These are phyloP conservation scores for Drosophila ananassae DNA, from an alignment of 1,140 invertebrate genomes.

Conservation along the genomic window DNA sequence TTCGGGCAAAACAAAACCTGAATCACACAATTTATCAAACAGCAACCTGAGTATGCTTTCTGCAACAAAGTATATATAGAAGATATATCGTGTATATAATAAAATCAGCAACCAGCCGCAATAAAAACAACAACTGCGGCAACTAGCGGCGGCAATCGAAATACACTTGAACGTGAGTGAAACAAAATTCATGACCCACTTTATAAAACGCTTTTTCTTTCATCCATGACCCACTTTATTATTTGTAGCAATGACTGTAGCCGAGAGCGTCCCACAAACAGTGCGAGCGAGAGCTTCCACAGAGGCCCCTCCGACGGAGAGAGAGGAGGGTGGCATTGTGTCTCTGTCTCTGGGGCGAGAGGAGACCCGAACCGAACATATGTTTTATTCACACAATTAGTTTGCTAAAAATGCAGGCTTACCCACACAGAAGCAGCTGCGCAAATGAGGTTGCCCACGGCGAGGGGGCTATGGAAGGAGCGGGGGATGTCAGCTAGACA, in stretches of 20 bases:
- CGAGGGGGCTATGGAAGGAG: too few relatives aligned
- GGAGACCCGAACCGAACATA: slow-evolving; percentile 54
- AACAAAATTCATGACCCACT: slow-evolving; percentile 84
- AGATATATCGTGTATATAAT: slow-evolving; percentile 10
- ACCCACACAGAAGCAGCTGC: slow-evolving; percentile 59
- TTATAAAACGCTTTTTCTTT: slow-evolving; percentile 83
- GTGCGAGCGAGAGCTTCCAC: slow-evolving; percentile 2
- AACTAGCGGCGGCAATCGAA: slow-evolving; percentile 67
- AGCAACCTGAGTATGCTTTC: slow-evolving; percentile 46
- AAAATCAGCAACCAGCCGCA: slow-evolving; percentile 40
- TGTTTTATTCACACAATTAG: slow-evolving; percentile 78
- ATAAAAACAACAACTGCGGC: slow-evolving; percentile 40
- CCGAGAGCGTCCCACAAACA: slow-evolving; percentile 34
- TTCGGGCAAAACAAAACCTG: slow-evolving; percentile 46
- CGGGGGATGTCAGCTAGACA: slow-evolving; percentile 17
- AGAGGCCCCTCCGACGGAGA: slow-evolving; percentile 13
- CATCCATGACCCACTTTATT: slow-evolving; percentile 83
- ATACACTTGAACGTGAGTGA: slow-evolving; percentile 83
- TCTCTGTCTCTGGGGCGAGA: slow-evolving; percentile 3
- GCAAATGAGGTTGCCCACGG: slow-evolving; percentile 47
- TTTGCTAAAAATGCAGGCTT: slow-evolving; percentile 71
- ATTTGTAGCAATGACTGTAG: slow-evolving; percentile 76
- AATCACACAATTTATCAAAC: slow-evolving; percentile 56
- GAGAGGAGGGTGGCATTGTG: slow-evolving; percentile 10
- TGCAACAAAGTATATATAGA: slow-evolving; percentile 35